These are phyloP conservation scores for Cephus sareptanus DNA, from an alignment of 2,888 invertebrate species.

Conservation along the genomic window DNA sequence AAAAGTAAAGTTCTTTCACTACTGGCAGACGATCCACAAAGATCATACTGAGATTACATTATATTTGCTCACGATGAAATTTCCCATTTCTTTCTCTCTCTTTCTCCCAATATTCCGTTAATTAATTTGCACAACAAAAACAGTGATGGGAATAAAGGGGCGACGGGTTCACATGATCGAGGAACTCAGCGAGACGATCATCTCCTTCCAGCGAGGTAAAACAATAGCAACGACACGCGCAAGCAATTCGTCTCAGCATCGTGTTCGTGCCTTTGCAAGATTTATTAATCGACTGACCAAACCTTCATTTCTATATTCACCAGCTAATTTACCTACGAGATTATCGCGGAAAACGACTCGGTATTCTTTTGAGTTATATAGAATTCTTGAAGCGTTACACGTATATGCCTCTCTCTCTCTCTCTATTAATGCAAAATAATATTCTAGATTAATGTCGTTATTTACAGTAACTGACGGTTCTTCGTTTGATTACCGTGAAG, in stretches of 20 bases:
- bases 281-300: slow-evolving; percentile 26
- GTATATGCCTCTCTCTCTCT: too few species aligned
- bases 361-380: background rate
- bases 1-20: too few species aligned
- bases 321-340: background rate
- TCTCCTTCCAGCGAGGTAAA: slow-evolving; percentile 99
- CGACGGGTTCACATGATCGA: slow-evolving; percentile 98
- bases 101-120: slow-evolving; percentile 14
- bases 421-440: too few species aligned
- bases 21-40: too few species aligned
- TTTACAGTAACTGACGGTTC: background rate
- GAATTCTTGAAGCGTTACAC: too few species aligned
- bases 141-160: slow-evolving; percentile 99
- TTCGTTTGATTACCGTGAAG: background rate
- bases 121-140: slow-evolving; percentile 59
- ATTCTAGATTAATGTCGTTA: too few species aligned
- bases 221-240: slow-evolving; percentile 43
- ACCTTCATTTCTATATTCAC: slow-evolving; percentile 2
- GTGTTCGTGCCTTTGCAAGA: slow-evolving; percentile 44
- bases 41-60: too few species aligned
- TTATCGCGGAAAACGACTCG: background rate
- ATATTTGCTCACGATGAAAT: too few species aligned
- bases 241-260: slow-evolving; percentile 47
- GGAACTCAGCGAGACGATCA: slow-evolving; percentile 97
- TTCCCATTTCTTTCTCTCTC: background rate